Evolutionary conservation across 2,797 vertebrate genomes (phyloP), one percentile per base, ranked within the genome.

Genomic region (Pampus argenteus): DNA sequence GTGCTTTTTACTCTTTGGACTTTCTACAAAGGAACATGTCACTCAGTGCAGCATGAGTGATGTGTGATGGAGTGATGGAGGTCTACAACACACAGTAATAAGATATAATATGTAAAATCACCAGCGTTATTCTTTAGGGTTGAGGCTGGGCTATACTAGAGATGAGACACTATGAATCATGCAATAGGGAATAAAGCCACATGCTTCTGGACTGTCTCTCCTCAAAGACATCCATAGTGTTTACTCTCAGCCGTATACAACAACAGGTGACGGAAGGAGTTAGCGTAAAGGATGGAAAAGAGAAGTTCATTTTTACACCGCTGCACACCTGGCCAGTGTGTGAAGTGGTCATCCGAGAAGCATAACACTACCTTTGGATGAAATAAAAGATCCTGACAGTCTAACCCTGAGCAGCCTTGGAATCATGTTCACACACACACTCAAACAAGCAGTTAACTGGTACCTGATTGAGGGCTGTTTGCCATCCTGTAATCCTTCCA

Each of bases 391-490:
- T 44, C 18, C 5, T 17, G 40, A 42, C 40, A 42, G 40, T 17
- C 15, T 17, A 6, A 42, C 4, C 14, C 40, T 18, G 40, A 42
- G 1, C 40, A 20, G 9, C 14, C 8, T 47, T 36, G 10, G 22
- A 68, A 28, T 61, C 18, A 17, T 34, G 1, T 10, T 23, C 40
- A 49, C 31, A 64, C 23, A 64, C 23, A 68, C 62, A 68, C n/a
- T 40, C 5, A 18, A 51, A 68, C 5, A 54, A 65, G 14, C 66
- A 28, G 17, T 52, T 22, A n/a, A 67, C 36, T 22, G 10, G 57
- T 81, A 85, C 84, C 84, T 82, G 78, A 71, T 17, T 8, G 0
- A 60, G 26, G 13, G 23, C 45, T 44, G 56, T 48, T 71, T 67
- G 51, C 48, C 82, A 74, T 82, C 57, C 20, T 56, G 36, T 38